phyloP scores from a whole-genome alignment of 2,797 vertebrate genomes.

The Tympanoctomys barrerae region DNA sequence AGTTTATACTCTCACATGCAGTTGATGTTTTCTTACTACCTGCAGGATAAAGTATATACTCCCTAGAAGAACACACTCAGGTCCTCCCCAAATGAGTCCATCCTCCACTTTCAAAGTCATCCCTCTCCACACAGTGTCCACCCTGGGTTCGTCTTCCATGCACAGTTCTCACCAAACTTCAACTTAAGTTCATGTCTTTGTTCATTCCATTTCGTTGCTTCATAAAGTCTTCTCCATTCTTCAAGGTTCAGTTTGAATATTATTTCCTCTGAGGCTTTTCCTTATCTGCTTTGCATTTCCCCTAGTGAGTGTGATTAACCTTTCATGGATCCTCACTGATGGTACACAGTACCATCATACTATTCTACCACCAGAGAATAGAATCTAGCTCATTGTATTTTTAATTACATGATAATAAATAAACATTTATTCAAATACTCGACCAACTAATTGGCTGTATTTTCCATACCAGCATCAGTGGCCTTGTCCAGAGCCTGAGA shows the following conservation, averaged over 20 bases:
- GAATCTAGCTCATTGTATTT: neutral
- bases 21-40: neutral
- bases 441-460: constrained; percentile 16
- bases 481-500: constrained; percentile 13
- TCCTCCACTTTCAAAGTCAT: constrained; percentile 10
- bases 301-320: constrained; percentile 4
- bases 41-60: constrained; percentile 8
- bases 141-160: neutral
- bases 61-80: constrained; percentile 3
- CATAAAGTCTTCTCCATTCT: neutral
- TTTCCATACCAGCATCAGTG: constrained; percentile 7
- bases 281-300: neutral
- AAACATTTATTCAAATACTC: constrained; percentile 48
- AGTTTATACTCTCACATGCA: neutral
- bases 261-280: constrained; percentile 7
- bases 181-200: neutral
- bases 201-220: neutral
- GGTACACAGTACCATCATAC: neutral
- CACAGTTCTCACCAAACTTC: neutral
- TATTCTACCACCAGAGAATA: neutral
- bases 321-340: neutral
- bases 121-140: neutral
- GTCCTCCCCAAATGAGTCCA: neutral
- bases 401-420: constrained; percentile 54
- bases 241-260: constrained; percentile 49